Base-by-base conservation (phyloP, 23 tunicate genomes). In the Diplosoma virens region DNA sequence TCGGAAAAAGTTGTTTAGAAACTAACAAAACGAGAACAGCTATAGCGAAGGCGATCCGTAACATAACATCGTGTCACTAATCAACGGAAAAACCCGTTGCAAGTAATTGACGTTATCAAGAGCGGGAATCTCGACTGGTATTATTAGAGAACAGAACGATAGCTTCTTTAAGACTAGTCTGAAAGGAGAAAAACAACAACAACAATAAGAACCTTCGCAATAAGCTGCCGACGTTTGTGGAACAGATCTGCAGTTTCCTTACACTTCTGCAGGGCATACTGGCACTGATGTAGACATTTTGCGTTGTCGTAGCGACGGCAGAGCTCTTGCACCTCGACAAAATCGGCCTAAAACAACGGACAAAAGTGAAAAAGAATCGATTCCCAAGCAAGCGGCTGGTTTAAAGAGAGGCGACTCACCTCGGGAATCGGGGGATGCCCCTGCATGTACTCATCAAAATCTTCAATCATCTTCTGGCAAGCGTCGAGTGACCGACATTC, bases 161-260 rank as follows among this genome's bases (percentile, higher is more conserved):
- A n/a, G n/a, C n/a, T n/a, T n/a, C n/a, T n/a, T n/a, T n/a, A n/a
- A n/a, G n/a, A n/a, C n/a, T n/a, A n/a, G n/a, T n/a, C n/a, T n/a
- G n/a, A n/a, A n/a, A n/a, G n/a, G n/a, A n/a, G n/a, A n/a, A n/a
- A n/a, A n/a, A n/a, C n/a, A n/a, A n/a, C n/a, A n/a, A n/a, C n/a
- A n/a, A n/a, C n/a, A n/a, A n/a, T n/a, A n/a, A n/a, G n/a, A n/a
- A 92, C 97, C 84, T 92, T 92, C 17, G 89, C 84, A 0, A 92
- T 60, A 18, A 92, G 61, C 1, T 85, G 81, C 46, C 97, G 76
- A 41, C 97, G 35, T 70, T 92, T 81, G 17, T 36, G 46, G 55
- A 92, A 92, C 31, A 92, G 78, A 3, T 85, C 82, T 1, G 37
- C 17, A 4, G 97, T 92, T 60, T 92, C 97, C 41, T 24, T 55